A percentile compares a stretch with the other conserved stretches of the same genome.
Conservation (phyloP, 2,797 vertebrate species). For the Schizopygopsis pylzovi region DNA sequence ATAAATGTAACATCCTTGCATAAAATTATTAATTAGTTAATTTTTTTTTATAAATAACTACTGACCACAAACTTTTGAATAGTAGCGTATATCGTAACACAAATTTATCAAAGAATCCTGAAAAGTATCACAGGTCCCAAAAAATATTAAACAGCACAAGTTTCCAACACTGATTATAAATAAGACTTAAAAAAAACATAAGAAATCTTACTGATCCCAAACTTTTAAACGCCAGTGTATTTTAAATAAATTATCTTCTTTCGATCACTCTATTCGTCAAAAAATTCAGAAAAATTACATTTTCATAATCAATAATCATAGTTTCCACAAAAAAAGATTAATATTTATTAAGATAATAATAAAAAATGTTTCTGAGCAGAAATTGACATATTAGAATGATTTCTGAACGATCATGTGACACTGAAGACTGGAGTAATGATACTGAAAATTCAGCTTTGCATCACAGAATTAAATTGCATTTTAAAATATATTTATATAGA, state of each 20-base stretch:
- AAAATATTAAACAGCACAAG: background rate
- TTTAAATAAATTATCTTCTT: background rate
- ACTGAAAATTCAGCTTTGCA: background rate
- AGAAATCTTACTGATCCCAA: too few relatives aligned
- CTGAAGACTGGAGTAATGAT: background rate
- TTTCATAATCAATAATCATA: background rate
- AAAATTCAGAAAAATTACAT: background rate
- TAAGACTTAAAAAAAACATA: background rate
- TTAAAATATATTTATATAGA: background rate
- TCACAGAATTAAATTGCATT: background rate
- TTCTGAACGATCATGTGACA: background rate
- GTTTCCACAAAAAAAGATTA: background rate
- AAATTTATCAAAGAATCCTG: background rate
- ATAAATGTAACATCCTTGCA: background rate
- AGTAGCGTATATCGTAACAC: too few relatives aligned
- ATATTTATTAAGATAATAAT: background rate
- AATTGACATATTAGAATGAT: background rate
- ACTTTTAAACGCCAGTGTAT: too few relatives aligned
- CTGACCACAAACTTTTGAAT: too few relatives aligned
- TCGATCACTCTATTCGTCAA: background rate
- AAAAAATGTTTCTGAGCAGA: background rate
- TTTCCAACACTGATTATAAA: background rate
- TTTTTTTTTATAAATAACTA: too few relatives aligned
- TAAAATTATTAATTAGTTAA: background rate
- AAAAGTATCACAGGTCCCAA: background rate